Conservation (phyloP, 2,797 vertebrate species). For the Malurus splendens region DNA sequence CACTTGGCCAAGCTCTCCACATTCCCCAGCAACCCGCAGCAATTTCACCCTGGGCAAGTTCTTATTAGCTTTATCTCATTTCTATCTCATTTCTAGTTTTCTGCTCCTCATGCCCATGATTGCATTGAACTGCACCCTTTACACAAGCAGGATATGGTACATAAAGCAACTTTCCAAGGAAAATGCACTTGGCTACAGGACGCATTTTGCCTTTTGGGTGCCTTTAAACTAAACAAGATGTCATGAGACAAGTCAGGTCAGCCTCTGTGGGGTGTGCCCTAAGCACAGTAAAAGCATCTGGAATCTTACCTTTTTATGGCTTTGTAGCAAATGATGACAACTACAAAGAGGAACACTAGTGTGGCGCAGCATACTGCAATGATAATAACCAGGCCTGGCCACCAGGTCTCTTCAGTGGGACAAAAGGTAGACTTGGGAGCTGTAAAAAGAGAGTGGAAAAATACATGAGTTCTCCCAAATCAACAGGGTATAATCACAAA, state of each 20-base stretch:
- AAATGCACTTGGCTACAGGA: neutral
- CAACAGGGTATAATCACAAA: neutral
- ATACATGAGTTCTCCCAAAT: neutral
- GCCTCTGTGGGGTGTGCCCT: neutral
- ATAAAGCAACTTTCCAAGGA: neutral
- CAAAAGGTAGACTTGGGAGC: slow-evolving; percentile 77
- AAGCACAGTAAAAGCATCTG: neutral
- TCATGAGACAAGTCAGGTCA: neutral
- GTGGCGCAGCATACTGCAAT: slow-evolving; percentile 85
- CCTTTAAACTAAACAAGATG: neutral
- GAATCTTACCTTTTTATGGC: slow-evolving; percentile 93
- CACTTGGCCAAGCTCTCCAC: neutral
- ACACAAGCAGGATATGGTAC: neutral
- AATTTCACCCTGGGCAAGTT: neutral
- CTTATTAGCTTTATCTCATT: neutral
- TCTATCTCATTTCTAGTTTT: neutral
- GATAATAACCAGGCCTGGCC: slow-evolving; percentile 86
- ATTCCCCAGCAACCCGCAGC: neutral
- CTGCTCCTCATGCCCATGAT: neutral
- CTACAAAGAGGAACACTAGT: slow-evolving; percentile 85
- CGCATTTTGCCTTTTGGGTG: neutral
- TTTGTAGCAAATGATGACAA: slow-evolving; percentile 97
- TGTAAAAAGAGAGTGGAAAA: slow-evolving; percentile 59
- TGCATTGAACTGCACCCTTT: neutral
- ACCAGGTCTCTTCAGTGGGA: slow-evolving; percentile 81